phyloP scores from a whole-genome alignment of 2,888 invertebrate species.

The Leucania comma region DNA sequence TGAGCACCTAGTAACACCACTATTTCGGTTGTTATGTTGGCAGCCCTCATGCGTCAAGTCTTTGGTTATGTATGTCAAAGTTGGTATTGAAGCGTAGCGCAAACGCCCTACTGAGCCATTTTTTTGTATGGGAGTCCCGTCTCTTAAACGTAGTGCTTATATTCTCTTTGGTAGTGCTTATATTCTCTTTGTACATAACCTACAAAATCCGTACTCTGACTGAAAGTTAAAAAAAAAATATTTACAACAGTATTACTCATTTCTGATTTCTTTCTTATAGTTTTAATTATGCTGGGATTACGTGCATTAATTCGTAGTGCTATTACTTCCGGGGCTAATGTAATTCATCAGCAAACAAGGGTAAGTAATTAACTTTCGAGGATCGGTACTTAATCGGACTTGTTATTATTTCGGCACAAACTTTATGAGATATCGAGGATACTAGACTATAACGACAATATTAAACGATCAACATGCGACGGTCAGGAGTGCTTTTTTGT shows the following conservation, averaged over 20 bases:
- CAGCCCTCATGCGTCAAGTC: too few relatives aligned
- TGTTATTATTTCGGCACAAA: background rate
- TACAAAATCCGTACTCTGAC: background rate
- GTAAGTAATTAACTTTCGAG: slow-evolving; percentile 64
- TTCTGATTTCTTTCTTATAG: background rate
- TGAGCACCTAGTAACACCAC: too few relatives aligned
- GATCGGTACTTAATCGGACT: background rate
- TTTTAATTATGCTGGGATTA: slow-evolving; percentile 74
- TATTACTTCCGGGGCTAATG: slow-evolving; percentile 62
- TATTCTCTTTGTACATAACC: too few relatives aligned
- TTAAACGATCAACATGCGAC: background rate
- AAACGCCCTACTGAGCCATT: too few relatives aligned
- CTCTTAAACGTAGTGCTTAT: too few relatives aligned
- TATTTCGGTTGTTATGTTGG: too few relatives aligned
- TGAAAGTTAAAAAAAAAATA: background rate
- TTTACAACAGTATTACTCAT: background rate
- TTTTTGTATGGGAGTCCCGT: too few relatives aligned
- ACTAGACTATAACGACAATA: too few relatives aligned
- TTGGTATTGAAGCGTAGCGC: too few relatives aligned
- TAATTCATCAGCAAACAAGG: slow-evolving; percentile 81
- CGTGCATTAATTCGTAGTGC: slow-evolving; percentile 71
- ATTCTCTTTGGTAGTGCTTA: too few relatives aligned
- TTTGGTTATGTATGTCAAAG: too few relatives aligned
- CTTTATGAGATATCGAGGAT: background rate
- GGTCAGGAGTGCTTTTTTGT: background rate